Conservation (phyloP, 2,113 vertebrate species). For the Passer domesticus region DNA sequence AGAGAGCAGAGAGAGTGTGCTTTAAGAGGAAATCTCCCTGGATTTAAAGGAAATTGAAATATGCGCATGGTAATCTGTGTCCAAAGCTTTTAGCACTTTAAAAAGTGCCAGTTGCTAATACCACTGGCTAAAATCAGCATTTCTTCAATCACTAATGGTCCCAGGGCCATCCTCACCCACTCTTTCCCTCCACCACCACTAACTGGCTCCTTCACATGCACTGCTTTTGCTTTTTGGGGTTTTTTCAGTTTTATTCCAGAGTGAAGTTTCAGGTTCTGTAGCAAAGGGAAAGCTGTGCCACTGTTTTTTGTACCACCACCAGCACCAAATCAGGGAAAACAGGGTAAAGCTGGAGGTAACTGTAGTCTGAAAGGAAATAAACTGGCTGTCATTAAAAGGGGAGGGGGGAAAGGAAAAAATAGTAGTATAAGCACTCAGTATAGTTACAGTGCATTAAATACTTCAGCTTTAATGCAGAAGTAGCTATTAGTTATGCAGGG, state of each 20-base stretch:
- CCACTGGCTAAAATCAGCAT: neutral
- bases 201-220: neutral
- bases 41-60: conserved; percentile 54
- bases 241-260: neutral
- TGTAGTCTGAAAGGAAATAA: neutral
- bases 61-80: neutral
- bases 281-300: neutral
- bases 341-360: neutral
- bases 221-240: neutral
- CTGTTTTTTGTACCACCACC: neutral
- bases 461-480: neutral
- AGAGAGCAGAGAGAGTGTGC: neutral
- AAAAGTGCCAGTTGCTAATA: neutral
- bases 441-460: neutral
- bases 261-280: neutral
- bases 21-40: conserved; percentile 40
- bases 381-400: neutral
- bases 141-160: neutral
- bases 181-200: neutral
- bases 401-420: neutral
- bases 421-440: neutral
- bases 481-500: neutral
- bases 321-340: neutral
- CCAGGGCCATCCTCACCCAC: neutral
- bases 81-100: conserved; percentile 57